A percentile compares a stretch with the other conserved stretches of the same genome.
Conservation (phyloP, 2,113 vertebrate species). For the Syngnathus typhle region DNA sequence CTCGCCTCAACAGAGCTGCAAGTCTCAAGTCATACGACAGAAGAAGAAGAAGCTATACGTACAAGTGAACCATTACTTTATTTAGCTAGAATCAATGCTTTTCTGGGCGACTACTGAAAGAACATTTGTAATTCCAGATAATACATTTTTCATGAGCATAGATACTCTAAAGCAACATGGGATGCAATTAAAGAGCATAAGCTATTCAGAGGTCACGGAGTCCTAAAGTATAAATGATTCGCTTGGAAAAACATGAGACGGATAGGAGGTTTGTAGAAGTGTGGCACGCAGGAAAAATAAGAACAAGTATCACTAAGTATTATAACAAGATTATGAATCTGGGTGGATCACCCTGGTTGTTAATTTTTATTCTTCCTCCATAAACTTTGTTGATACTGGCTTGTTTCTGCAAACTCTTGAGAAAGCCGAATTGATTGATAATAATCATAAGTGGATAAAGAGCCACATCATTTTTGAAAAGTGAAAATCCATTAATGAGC, state of each 20-base stretch:
- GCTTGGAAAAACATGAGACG: neutral
- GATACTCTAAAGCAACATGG: constrained; percentile 1
- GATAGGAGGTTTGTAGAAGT: neutral
- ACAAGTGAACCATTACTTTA: neutral
- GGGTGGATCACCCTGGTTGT: neutral
- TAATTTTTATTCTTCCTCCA: neutral
- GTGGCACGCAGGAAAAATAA: neutral
- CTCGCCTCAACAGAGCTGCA: too few relatives aligned
- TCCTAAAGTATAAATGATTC: constrained; percentile 21
- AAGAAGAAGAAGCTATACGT: too few relatives aligned
- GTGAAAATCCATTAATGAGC: neutral
- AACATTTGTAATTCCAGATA: neutral
- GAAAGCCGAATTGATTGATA: neutral
- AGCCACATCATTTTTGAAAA: neutral
- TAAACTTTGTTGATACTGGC: neutral
- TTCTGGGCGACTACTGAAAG: neutral
- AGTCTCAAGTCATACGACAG: too few relatives aligned
- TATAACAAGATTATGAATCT: neutral
- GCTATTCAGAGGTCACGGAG: neutral
- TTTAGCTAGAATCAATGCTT: neutral
- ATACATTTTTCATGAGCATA: constrained; percentile 21
- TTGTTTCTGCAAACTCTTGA: neutral
- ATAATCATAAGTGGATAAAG: neutral
- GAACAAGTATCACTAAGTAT: neutral
- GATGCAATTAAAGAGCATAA: constrained; percentile 14